These are phyloP conservation scores for Myotis myotis DNA, from an alignment of 2,797 vertebrate genomes.

Conservation along the genomic window DNA sequence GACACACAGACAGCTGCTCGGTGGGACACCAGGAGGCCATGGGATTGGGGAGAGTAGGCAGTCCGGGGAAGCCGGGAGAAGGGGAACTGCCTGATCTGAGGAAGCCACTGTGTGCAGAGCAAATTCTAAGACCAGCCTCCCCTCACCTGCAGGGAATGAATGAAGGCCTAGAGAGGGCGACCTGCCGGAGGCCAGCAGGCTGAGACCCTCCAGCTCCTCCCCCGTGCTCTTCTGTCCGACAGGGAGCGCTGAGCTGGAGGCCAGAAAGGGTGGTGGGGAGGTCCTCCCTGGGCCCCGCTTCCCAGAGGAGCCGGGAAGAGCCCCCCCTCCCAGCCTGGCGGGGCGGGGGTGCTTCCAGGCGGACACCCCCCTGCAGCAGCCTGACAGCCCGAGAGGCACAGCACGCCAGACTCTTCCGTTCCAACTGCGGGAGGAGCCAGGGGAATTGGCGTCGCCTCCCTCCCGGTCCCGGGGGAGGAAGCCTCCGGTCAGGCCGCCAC, in stretches of 20 bases:
- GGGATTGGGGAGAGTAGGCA: no score
- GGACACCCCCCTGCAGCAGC: neutral
- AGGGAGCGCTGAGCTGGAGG: neutral
- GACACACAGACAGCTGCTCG: neutral
- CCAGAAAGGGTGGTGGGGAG: neutral
- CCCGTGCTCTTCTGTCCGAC: neutral
- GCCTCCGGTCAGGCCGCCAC: slow-evolving; percentile 77
- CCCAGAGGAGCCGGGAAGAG: neutral
- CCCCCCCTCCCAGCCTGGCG: neutral
- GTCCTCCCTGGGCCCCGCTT: neutral
- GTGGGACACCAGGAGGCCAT: neutral
- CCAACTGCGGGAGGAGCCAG: slow-evolving; percentile 59
- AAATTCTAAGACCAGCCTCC: neutral
- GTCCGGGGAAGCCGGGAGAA: neutral
- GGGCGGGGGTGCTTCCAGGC: no score
- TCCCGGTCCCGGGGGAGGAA: slow-evolving; percentile 67
- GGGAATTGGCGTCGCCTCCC: slow-evolving; percentile 38
- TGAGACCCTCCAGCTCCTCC: neutral
- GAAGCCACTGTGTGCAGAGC: neutral
- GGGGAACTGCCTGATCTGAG: neutral
- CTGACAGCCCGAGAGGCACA: slow-evolving; percentile 34
- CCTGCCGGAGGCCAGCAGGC: neutral
- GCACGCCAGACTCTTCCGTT: slow-evolving; percentile 34
- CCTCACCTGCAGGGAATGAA: neutral
- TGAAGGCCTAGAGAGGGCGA: neutral